Conservation (phyloP, 2,113 vertebrate species). For the Periophthalmus modestus region DNA sequence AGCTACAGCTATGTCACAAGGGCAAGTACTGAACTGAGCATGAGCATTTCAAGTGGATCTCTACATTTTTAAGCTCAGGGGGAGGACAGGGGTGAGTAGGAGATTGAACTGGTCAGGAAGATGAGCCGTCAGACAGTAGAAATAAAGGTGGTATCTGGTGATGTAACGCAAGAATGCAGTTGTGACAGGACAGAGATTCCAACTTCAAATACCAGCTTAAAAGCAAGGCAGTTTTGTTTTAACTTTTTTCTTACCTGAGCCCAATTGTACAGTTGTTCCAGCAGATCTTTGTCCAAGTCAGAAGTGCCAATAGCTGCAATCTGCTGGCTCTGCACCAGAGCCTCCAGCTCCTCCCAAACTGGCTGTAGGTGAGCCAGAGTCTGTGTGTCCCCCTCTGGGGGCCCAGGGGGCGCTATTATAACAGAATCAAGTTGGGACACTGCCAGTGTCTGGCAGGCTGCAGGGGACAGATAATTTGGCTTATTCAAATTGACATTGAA, state of each 20-base stretch:
- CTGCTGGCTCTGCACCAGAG: constrained; percentile 85
- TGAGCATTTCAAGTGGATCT: too few species aligned
- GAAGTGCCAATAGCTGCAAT: constrained; percentile 94
- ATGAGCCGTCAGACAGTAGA: neutral
- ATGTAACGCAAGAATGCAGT: neutral
- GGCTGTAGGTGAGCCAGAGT: constrained; percentile 89
- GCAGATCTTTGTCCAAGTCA: constrained; percentile 90
- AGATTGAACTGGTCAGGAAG: too few species aligned
- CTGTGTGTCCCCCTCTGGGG: constrained; percentile 80
- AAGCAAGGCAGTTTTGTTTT: neutral
- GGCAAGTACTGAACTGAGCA: too few species aligned
- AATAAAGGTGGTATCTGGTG: neutral
- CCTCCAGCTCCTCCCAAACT: constrained; percentile 91
- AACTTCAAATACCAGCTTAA: neutral
- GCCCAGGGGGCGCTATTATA: constrained; percentile 87
- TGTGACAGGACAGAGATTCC: neutral
- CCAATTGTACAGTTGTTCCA: constrained; percentile 96
- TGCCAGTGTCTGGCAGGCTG: constrained; percentile 87
- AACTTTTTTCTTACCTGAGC: constrained; percentile 82
- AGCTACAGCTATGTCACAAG: too few species aligned
- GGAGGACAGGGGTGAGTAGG: too few species aligned
- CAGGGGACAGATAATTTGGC: constrained; percentile 15
- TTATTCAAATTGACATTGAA: neutral
- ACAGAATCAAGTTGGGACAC: constrained; percentile 94
- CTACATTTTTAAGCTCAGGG: too few species aligned